A percentile compares a stretch with the other conserved stretches of the same genome.
phyloP scores from a whole-genome alignment of 2,888 invertebrate genomes.

The Dorcus hopei region DNA sequence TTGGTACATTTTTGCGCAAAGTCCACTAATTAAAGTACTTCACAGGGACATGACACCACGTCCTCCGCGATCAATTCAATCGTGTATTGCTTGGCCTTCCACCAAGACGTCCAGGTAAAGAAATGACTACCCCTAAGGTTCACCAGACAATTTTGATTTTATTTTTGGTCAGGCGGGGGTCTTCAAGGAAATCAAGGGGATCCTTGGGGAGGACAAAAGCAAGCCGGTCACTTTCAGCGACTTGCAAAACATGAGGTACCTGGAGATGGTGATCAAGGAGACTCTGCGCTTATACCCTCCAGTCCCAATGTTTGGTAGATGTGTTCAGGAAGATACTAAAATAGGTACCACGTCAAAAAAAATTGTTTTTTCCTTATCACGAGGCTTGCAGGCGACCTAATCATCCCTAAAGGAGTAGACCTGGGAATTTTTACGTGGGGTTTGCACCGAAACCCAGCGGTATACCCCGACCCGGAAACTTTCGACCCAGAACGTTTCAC shows the following conservation, averaged over 20 bases:
- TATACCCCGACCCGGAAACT: slow-evolving; percentile 47
- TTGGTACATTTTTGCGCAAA: too few species aligned
- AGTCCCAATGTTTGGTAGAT: slow-evolving; percentile 34
- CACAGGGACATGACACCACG: slow-evolving; percentile 30
- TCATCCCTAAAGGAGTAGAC: slow-evolving; percentile 17
- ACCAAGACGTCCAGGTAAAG: slow-evolving; percentile 26
- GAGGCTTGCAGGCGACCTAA: slow-evolving; percentile 6
- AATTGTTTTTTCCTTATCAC: too few species aligned
- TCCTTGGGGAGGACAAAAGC: slow-evolving; percentile 35
- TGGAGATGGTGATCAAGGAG: slow-evolving; percentile 41
- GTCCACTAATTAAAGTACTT: not conserved
- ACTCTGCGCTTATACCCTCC: slow-evolving; percentile 37
- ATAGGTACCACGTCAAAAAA: not conserved
- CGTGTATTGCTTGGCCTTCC: slow-evolving; percentile 21
- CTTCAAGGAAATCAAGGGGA: slow-evolving; percentile 40
- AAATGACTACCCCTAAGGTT: not conserved
- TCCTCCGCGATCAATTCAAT: slow-evolving; percentile 23
- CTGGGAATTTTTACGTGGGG: slow-evolving; percentile 10
- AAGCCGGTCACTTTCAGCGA: slow-evolving; percentile 32
- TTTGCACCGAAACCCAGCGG: slow-evolving; percentile 46
- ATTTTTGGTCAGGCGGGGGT: slow-evolving; percentile 22
- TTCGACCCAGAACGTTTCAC: slow-evolving; percentile 43
- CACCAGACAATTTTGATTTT: not conserved
- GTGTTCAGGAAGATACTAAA: slow-evolving; percentile 21
- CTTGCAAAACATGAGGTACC: slow-evolving; percentile 38